These are phyloP conservation scores for Microplitis deprimator DNA, from an alignment of 2,888 invertebrate genomes.

Conservation along the genomic window DNA sequence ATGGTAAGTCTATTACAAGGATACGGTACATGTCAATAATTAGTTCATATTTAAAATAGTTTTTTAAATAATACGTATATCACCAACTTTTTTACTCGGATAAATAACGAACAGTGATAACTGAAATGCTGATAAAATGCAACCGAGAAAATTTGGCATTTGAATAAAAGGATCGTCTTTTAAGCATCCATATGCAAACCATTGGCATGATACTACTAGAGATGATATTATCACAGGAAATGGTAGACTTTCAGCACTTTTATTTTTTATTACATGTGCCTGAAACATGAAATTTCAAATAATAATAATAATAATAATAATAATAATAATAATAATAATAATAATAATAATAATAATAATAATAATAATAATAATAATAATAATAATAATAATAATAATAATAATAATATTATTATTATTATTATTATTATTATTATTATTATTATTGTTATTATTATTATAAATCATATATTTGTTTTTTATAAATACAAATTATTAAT, in stretches of 20 bases:
- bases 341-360: no score
- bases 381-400: no score
- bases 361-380: no score
- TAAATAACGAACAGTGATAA: conserved; percentile 84
- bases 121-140: conserved; percentile 81
- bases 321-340: no score
- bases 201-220: conserved; percentile 85
- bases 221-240: conserved; percentile 89
- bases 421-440: no score
- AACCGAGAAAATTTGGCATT: conserved; percentile 86
- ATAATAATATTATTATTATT: no score
- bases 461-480: conserved; percentile 1
- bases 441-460: no score
- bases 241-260: conserved; percentile 88
- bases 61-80: conserved; percentile 59
- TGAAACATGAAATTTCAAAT: conserved; percentile 58
- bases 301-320: no score
- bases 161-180: conserved; percentile 85
- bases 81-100: conserved; percentile 72
- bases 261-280: conserved; percentile 83
- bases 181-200: conserved; percentile 88
- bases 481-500: not conserved
- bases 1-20: not conserved
- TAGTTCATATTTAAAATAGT: not conserved
- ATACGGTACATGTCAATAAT: not conserved